Evolutionary conservation across 2,797 vertebrate species (phyloP).

Genomic region (Psittacula echo): DNA sequence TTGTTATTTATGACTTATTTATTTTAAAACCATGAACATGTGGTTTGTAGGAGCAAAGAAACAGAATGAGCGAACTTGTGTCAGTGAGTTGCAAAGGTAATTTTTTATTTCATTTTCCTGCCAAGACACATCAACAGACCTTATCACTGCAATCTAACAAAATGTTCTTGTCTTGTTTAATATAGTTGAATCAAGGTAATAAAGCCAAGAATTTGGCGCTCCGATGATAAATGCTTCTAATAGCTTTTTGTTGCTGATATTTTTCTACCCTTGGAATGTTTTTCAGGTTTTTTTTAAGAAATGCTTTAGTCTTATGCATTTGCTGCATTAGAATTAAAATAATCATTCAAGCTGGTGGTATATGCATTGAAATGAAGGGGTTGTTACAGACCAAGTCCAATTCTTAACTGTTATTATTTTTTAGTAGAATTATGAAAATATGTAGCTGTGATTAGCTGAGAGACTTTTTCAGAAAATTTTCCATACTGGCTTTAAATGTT

Average conservation of each 20-base stretch:
- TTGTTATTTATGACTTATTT: slow-evolving; percentile 78
- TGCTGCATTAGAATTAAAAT: background rate
- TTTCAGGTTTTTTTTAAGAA: background rate
- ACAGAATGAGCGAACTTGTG: background rate
- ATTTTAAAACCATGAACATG: slow-evolving; percentile 53
- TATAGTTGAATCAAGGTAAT: background rate
- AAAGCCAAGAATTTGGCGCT: slow-evolving; percentile 3
- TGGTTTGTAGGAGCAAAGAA: background rate
- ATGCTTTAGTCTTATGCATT: background rate
- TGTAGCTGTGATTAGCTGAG: background rate
- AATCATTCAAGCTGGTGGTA: background rate
- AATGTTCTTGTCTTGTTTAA: background rate
- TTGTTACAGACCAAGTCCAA: background rate
- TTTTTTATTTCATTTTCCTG: background rate
- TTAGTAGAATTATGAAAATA: slow-evolving; percentile 11
- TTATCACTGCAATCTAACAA: background rate
- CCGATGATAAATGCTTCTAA: background rate
- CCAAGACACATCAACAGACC: background rate
- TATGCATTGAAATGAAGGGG: slow-evolving; percentile 6
- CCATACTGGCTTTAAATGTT: background rate
- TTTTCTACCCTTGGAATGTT: background rate
- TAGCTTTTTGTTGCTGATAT: background rate
- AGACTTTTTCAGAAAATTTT: background rate
- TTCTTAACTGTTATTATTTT: background rate
- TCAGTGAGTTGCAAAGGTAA: background rate